Base-by-base conservation (phyloP, 1,140 invertebrate genomes). In the Bombus pascuorum region DNA sequence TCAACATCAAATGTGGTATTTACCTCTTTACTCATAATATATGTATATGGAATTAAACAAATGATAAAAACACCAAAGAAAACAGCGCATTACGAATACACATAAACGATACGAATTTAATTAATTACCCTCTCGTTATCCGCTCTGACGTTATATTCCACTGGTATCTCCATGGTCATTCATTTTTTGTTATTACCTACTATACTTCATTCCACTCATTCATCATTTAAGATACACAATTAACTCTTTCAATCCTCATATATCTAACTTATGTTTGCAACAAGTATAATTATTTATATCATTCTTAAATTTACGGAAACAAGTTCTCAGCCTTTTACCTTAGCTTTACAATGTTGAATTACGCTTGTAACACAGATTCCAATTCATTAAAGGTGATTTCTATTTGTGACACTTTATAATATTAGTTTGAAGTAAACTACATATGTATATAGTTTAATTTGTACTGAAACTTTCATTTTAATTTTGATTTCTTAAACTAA, bases 91-190 rank as follows among this genome's bases (percentile, higher is more conserved):
- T 15, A 18, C 39, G 39, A n/a, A 8, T 44, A 32, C 39, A n/a
- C 28, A 15, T 3, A 18, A 73, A 32, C 37, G 28, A 75, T n/a
- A 53, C 32, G 32, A 47, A 47, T 75, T 53, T 53, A 75, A 75
- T 75, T 75, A 75, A 75, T 75, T 75, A 53, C 32, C 6, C 44
- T 25, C 32, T 75, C 73, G 25, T 53, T 75, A 53, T 53, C 44
- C 73, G 37, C 10, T 25, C 44, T 25, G 53, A 34, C 73, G 22
- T 75, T 75, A 75, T 75, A 53, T 75, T 75, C 42, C 44, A 75
- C 22, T 18, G 22, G 25, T 75, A 53, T 44, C 42, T 44, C 44
- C 32, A 25, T 10, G 15, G n/a, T 47, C 44, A 12, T 53, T 74
- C 22, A 25, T 34, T 74, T 73, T 65, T 47, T 10, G 37, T 71